Conservation (phyloP, 2,888 invertebrate genomes). For the Eulithis prunata region DNA sequence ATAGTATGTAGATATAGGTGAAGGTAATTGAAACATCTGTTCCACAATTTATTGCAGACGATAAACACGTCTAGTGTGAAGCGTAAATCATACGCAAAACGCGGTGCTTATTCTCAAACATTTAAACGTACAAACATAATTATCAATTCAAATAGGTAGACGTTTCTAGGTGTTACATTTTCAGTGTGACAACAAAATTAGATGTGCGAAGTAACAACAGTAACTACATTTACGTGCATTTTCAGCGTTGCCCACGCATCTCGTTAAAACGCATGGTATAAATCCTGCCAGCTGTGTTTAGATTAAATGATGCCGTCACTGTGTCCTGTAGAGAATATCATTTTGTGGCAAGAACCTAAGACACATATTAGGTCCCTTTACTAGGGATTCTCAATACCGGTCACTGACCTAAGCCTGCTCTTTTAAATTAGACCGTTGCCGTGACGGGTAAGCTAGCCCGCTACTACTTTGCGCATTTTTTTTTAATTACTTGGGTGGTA, state of each 20-base stretch:
- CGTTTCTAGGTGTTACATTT: constrained; percentile 18
- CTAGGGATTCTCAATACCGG: not conserved
- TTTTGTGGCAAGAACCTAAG: no score
- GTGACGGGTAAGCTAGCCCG: no score
- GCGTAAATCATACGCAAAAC: not conserved
- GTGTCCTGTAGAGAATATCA: no score
- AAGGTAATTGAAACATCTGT: not conserved
- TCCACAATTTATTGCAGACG: not conserved
- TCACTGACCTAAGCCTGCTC: not conserved
- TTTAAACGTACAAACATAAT: constrained; percentile 5
- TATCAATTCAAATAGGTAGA: constrained; percentile 18
- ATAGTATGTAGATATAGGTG: no score
- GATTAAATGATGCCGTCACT: no score
- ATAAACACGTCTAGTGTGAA: not conserved
- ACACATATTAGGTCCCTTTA: no score
- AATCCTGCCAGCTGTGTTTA: no score
- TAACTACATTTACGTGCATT: constrained; percentile 6
- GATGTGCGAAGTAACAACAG: constrained; percentile 5
- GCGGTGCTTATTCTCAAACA: not conserved
- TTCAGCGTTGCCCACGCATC: constrained; percentile 19
- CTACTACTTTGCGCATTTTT: no score
- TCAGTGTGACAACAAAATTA: constrained; percentile 19
- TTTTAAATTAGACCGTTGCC: not conserved
- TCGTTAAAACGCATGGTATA: constrained; percentile 10
- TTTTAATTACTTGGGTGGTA: no score